Conservation (phyloP, 2,113 vertebrate species). For the Triplophysa tibetana region DNA sequence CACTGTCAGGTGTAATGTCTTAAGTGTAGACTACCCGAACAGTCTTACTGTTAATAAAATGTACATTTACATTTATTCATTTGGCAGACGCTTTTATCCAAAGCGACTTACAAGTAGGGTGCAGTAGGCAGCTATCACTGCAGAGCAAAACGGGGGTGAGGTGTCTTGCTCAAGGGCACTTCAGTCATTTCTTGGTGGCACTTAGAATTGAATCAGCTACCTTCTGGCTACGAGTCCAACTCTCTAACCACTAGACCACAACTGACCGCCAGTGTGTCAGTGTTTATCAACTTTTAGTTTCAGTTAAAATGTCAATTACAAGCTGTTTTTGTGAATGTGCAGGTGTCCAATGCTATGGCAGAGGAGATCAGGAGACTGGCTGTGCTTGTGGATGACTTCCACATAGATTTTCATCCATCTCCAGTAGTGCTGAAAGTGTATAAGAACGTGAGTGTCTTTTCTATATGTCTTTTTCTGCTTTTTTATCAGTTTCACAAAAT, state of each 20-base stretch:
- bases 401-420: slow-evolving; percentile 94
- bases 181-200: too few species aligned
- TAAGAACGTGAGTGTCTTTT: slow-evolving; percentile 84
- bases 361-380: slow-evolving; percentile 93
- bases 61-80: too few species aligned
- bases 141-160: too few species aligned
- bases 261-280: too few species aligned
- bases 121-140: too few species aligned
- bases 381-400: slow-evolving; percentile 92
- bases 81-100: too few species aligned
- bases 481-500: slow-evolving; percentile 5
- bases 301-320: not conserved
- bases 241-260: too few species aligned
- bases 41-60: too few species aligned
- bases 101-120: too few species aligned
- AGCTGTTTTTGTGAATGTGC: not conserved
- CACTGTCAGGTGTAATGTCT: not conserved
- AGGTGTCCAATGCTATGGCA: slow-evolving; percentile 97
- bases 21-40: not conserved
- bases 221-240: too few species aligned
- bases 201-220: too few species aligned
- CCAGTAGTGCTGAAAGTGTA: slow-evolving; percentile 95
- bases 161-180: too few species aligned
- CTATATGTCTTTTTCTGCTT: not conserved
- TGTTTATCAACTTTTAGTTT: not conserved